Percentiles rank a stretch among this genome's conserved stretches.
Evolutionary conservation across 2,888 invertebrate species (phyloP).

Genomic region (Epistrophella euchroma): DNA sequence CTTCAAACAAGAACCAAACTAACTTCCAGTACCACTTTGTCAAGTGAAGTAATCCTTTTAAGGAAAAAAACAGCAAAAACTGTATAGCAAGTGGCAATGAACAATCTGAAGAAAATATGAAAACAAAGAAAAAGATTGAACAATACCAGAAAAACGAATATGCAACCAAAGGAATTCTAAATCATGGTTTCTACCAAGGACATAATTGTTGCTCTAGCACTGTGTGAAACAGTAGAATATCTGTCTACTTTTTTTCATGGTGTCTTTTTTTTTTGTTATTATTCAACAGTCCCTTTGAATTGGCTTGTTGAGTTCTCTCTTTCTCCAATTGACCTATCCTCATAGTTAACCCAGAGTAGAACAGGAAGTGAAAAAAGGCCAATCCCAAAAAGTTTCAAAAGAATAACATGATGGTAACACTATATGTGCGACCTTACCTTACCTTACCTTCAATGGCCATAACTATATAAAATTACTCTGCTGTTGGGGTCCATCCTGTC

Average conservation of each 20-base stretch:
- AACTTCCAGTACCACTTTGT: conserved; percentile 3
- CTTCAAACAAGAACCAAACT: background rate
- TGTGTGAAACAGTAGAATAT: conserved; percentile 57
- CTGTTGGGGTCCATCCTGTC: background rate
- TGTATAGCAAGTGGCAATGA: conserved; percentile 25
- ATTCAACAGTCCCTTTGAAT: conserved; percentile 64
- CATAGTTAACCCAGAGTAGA: conserved; percentile 8
- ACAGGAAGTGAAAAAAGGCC: conserved; percentile 38
- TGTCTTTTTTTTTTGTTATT: conserved; percentile 14
- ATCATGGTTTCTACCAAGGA: conserved; percentile 78
- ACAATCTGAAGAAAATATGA: conserved; percentile 52
- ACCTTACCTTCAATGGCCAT: conserved; percentile 25
- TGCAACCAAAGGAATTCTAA: conserved; percentile 80
- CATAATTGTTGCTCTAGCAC: conserved; percentile 63
- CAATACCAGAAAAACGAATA: conserved; percentile 33
- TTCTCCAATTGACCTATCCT: conserved; percentile 6
- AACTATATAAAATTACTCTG: conserved; percentile 47
- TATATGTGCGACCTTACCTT: conserved; percentile 37
- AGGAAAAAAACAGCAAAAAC: conserved; percentile 18
- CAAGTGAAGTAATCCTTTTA: conserved; percentile 40
- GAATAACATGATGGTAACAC: conserved; percentile 50
- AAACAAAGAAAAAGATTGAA: conserved; percentile 16
- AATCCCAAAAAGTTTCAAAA: conserved; percentile 66
- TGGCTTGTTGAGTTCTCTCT: conserved; percentile 57
- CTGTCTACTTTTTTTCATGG: conserved; percentile 14